phyloP scores from a whole-genome alignment of 2,797 vertebrate species.

The Fistularia commersonii region DNA sequence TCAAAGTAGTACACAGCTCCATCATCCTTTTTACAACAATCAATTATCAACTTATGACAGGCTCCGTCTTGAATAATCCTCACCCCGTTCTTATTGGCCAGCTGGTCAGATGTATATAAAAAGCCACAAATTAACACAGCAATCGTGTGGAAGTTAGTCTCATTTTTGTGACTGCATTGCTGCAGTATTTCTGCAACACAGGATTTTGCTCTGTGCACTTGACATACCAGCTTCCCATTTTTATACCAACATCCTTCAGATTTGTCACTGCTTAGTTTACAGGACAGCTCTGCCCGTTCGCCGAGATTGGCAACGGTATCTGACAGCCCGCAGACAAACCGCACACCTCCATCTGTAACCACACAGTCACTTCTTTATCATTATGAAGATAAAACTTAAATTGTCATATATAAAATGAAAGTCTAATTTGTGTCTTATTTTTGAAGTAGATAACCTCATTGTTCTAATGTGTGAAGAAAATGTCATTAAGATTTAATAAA shows the following conservation, averaged over 20 bases:
- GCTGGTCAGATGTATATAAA: slow-evolving; percentile 56
- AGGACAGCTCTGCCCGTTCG: slow-evolving; percentile 73
- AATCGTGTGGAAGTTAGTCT: neutral
- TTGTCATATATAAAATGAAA: neutral
- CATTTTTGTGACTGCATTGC: neutral
- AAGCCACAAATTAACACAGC: neutral
- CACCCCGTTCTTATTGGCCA: slow-evolving; percentile 71
- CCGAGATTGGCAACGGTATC: slow-evolving; percentile 71
- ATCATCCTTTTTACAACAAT: slow-evolving; percentile 70
- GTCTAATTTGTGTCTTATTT: neutral
- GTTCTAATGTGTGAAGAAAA: too few relatives aligned
- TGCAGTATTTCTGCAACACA: neutral
- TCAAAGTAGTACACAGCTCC: slow-evolving; percentile 83
- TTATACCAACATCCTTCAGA: slow-evolving; percentile 83
- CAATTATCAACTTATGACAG: slow-evolving; percentile 74
- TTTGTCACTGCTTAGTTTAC: slow-evolving; percentile 75
- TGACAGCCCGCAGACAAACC: slow-evolving; percentile 77
- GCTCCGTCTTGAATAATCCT: slow-evolving; percentile 78
- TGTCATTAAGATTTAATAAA: too few relatives aligned
- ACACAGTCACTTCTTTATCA: neutral
- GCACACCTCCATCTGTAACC: slow-evolving; percentile 55
- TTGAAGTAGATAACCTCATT: too few relatives aligned
- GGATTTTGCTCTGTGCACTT: neutral
- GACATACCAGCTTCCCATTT: slow-evolving; percentile 81
- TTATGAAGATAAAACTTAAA: neutral